phyloP scores from a whole-genome alignment of 2,797 vertebrate species.

The Morus bassanus region DNA sequence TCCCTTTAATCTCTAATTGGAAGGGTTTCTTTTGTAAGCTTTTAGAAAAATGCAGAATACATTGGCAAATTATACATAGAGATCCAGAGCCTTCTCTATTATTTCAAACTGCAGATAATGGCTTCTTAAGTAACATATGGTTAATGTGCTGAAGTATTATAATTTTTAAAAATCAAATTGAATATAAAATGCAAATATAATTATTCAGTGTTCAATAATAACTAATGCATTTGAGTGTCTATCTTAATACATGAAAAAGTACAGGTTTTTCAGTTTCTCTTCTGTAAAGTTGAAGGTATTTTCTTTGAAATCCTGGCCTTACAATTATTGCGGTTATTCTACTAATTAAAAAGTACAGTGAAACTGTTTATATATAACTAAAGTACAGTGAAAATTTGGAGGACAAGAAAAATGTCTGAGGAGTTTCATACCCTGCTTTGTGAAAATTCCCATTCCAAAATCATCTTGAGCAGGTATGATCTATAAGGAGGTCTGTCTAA shows the following conservation, averaged over 20 bases:
- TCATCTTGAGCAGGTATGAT: background rate
- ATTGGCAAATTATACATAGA: background rate
- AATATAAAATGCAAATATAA: slow-evolving; percentile 10
- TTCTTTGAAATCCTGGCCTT: background rate
- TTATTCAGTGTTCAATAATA: background rate
- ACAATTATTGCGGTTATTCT: background rate
- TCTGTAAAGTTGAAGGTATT: background rate
- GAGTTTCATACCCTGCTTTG: background rate
- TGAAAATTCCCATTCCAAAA: background rate
- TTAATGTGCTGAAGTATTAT: background rate
- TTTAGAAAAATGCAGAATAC: background rate
- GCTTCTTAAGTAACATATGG: background rate
- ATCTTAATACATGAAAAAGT: background rate
- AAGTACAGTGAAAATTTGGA: background rate
- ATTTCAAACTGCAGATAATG: slow-evolving; percentile 5
- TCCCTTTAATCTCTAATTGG: background rate
- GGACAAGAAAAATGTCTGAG: background rate
- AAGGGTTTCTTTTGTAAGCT: background rate
- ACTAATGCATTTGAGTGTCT: background rate
- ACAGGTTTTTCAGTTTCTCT: background rate
- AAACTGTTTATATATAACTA: background rate
- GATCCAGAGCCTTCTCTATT: background rate
- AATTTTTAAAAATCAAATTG: background rate
- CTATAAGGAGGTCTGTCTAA: background rate
- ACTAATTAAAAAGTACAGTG: background rate